Percentiles rank a stretch among this genome's conserved stretches.
Conservation (phyloP, 2,113 vertebrate genomes). For the Saccopteryx leptura region DNA sequence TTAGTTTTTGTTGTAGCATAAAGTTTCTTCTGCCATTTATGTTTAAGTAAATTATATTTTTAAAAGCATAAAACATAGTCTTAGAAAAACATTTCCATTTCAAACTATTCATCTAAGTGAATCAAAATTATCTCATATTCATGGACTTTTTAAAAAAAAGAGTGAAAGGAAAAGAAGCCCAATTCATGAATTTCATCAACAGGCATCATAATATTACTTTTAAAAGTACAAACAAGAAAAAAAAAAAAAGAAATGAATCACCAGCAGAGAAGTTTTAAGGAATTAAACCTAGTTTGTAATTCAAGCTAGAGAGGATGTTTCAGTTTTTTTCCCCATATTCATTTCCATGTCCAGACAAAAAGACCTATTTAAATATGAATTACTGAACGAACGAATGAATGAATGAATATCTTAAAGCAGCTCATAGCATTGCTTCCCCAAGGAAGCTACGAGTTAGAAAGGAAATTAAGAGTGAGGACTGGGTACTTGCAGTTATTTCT, state of each 20-base stretch:
- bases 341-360: neutral
- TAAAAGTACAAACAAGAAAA: neutral
- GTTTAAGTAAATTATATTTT: neutral
- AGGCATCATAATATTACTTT: neutral
- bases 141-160: neutral
- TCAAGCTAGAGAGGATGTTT: neutral
- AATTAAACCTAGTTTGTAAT: neutral
- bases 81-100: neutral
- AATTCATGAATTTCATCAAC: neutral
- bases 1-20: neutral
- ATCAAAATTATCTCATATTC: neutral
- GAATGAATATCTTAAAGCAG: neutral
- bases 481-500: constrained; percentile 37
- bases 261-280: neutral
- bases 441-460: constrained; percentile 12
- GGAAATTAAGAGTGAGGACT: constrained; percentile 13
- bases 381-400: neutral
- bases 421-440: neutral
- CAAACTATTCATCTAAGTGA: neutral
- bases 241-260: neutral
- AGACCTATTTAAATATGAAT: constrained; percentile 1
- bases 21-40: neutral
- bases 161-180: neutral
- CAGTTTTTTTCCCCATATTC: neutral
- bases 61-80: neutral